Evolutionary conservation across 2,888 invertebrate genomes (phyloP).

Genomic region (Drosophila leonis): DNA sequence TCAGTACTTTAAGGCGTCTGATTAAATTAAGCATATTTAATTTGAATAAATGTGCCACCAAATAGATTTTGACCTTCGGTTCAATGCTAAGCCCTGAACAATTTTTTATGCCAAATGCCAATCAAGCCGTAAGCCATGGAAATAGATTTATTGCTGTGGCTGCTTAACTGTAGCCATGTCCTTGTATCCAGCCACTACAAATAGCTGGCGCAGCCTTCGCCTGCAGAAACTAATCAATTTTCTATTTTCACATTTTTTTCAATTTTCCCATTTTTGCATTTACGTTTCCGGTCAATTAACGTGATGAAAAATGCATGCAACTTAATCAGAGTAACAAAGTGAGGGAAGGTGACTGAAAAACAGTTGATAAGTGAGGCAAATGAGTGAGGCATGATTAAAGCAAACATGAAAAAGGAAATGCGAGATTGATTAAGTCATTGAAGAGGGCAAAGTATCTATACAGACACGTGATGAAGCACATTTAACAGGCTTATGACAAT

Average conservation of each 20-base stretch:
- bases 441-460: background rate
- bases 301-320: conserved; percentile 36
- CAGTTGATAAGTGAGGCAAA: background rate
- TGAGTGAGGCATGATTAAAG: background rate
- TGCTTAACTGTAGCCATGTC: conserved; percentile 13
- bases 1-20: conserved; percentile 25
- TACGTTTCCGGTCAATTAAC: conserved; percentile 65
- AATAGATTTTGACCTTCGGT: conserved; percentile 25
- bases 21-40: conserved; percentile 47
- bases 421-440: background rate
- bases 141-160: conserved; percentile 45
- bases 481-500: background rate
- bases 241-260: conserved; percentile 7
- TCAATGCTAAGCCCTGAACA: conserved; percentile 30
- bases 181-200: conserved; percentile 9
- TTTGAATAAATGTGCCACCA: conserved; percentile 43
- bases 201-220: conserved; percentile 28
- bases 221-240: conserved; percentile 41
- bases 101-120: conserved; percentile 36
- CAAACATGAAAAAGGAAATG: background rate
- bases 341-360: background rate
- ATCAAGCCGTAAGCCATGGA: conserved; percentile 43
- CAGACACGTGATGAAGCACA: background rate
- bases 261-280: conserved; percentile 24
- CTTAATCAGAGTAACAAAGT: conserved; percentile 39